Base-by-base conservation (phyloP, 2,888 invertebrate genomes). In the Malacosoma neustria region DNA sequence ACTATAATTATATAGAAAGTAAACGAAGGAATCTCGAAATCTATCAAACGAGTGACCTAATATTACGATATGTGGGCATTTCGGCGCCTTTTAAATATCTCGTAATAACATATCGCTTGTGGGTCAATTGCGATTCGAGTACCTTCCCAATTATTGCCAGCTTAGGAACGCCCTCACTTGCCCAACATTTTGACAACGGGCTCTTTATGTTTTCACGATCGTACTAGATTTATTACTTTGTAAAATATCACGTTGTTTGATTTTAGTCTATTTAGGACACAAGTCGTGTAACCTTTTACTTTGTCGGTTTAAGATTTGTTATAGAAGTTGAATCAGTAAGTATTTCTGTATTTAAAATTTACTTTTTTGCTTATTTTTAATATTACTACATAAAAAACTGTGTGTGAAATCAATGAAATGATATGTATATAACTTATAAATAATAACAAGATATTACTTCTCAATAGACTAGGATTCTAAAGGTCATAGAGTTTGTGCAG, bases 81-180 rank as follows among this genome's bases (percentile, higher is more conserved):
- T 50, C 56, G 62, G 61, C 63, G 63, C 61, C 62, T 64, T 52
- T 57, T n/a, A n/a, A 63, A 57, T 52, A 48, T 56, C 49, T 49
- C 53, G 61, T 71, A 72, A 75, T 73, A 66, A 66, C 61, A 61
- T 57, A 65, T 66, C 57, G 58, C 59, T 72, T 72, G 64, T 80
- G 49, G 79, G 81, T 80, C 80, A 77, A 77, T 76, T 72, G 71
- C 58, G 6, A 22, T 22, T 7, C 9, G 22, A 59, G 63, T 63
- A 66, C 60, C 69, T 66, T 59, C 59, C 65, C 67, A 70, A 61
- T 70, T 65, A 72, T 72, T 66, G 67, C 59, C 54, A 62, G 57
- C 54, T 55, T 22, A 22, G 2, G 5, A n/a, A 22, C 22, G 22
- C 22, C 22, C 9, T 22, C 22, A 22, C 22, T 22, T 22, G 22